Conservation (phyloP, 2,113 vertebrate genomes). For the Plotosus lineatus region DNA sequence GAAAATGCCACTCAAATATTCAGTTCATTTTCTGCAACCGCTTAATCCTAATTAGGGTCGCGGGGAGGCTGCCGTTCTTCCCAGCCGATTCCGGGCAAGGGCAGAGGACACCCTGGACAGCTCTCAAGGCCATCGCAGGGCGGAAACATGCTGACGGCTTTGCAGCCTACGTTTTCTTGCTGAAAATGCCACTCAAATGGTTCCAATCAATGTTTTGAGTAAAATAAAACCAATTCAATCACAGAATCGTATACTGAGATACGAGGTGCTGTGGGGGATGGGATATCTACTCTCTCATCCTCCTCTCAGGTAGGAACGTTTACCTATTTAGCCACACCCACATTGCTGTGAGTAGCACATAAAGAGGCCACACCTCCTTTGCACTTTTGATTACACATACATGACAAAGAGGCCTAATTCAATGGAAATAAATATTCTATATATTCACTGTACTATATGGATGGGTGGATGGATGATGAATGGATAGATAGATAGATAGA, state of each 20-base stretch:
- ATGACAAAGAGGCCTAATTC: background rate
- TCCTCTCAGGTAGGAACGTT: background rate
- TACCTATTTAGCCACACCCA: background rate
- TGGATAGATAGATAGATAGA: too few species aligned
- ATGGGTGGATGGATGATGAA: too few species aligned
- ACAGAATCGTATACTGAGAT: background rate
- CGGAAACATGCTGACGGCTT: too few species aligned
- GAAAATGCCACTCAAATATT: background rate
- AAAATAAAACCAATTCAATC: background rate
- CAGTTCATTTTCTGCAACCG: too few species aligned
- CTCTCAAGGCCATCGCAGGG: too few species aligned
- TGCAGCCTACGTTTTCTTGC: too few species aligned
- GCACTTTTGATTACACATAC: background rate
- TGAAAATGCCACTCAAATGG: background rate
- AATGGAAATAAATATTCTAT: background rate
- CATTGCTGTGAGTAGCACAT: background rate
- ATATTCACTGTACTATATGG: too few species aligned
- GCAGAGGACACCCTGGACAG: too few species aligned
- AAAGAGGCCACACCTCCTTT: background rate
- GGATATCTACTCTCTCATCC: background rate
- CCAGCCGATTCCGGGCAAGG: too few species aligned
- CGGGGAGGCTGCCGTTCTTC: too few species aligned
- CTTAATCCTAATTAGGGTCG: too few species aligned
- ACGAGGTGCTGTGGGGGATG: background rate
- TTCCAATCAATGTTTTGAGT: conserved; percentile 1